Percentiles rank a stretch among this genome's conserved stretches.
Conservation (phyloP, 2,113 vertebrate species). For the Rousettus leschenaultii region DNA sequence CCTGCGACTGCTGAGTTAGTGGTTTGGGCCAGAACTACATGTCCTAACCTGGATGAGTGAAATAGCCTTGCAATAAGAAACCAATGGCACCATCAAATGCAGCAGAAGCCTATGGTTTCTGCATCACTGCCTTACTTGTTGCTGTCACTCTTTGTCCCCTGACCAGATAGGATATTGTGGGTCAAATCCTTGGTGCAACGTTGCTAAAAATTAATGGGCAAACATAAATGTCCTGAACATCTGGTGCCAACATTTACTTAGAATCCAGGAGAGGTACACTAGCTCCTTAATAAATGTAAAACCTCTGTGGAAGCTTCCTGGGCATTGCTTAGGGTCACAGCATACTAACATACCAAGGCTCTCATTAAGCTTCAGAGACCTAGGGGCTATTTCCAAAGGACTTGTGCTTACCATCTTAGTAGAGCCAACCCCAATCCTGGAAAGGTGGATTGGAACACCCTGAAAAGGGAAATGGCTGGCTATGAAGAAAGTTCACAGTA, state of each 20-base stretch:
- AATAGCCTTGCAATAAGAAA: background rate
- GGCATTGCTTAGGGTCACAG: background rate
- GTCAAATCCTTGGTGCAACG: background rate
- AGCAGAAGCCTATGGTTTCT: background rate
- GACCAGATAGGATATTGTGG: background rate
- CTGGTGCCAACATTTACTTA: background rate
- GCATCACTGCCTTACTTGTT: background rate
- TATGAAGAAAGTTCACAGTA: background rate
- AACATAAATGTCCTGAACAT: background rate
- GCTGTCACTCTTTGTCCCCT: background rate
- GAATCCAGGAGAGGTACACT: background rate
- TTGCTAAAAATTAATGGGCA: background rate
- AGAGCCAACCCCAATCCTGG: background rate
- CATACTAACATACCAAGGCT: background rate
- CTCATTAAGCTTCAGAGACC: background rate
- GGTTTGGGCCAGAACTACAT: background rate
- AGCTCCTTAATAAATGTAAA: background rate
- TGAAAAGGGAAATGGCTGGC: background rate
- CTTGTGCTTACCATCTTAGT: rapidly evolving
- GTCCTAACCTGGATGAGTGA: background rate
- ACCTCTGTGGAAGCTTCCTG: background rate
- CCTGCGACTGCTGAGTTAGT: background rate
- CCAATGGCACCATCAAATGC: background rate
- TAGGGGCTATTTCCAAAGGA: background rate
- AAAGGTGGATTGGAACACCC: background rate